Base-by-base conservation (phyloP, 1,140 invertebrate species). In the Polypedilum vanderplanki region DNA sequence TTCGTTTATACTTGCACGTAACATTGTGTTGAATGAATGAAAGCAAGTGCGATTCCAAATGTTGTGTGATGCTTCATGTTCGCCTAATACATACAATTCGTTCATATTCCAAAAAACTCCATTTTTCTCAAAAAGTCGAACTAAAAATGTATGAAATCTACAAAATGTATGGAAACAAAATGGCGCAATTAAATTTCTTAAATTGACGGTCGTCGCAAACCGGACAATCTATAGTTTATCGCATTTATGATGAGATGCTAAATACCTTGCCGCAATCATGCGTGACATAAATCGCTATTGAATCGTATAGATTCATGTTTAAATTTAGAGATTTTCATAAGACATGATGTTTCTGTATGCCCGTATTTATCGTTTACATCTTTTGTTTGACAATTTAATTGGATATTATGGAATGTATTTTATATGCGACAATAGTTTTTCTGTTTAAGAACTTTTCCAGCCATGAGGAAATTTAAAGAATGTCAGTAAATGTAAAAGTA, bases 141-240 rank as follows among this genome's bases (percentile, higher is more conserved):
- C 46, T 57, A 57, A 57, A 57, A 57, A 57, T 57, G 46, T 57
- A 57, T 57, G 46, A 57, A 57, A 57, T 57, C 46, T 57, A 57
- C 46, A 57, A 57, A 57, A 57, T 57, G 46, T 57, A 57, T 57
- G 46, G 24, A 57, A 57, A 57, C 46, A 57, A 57, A 57, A 57
- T 57, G 46, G 46, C 46, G 46, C 46, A 57, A 57, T 57, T 57
- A 57, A 57, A 57, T 57, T 57, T 57, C 46, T 33, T 33, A 57
- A 57, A 57, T 57, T 57, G 46, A 57, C 9, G 4, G 46, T 57
- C 12, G n/a, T 57, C 12, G 3, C 12, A 3, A n/a, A 12, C 46
- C 15, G 46, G 46, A 57, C 46, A 57, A 0, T 57, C 12, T 57
- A 4, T 12, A 57, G 4, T 57, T 57, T 57, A 57, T 15, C 4